Evolutionary conservation across 2,113 vertebrate species (phyloP).

Genomic region (Pantherophis guttatus): DNA sequence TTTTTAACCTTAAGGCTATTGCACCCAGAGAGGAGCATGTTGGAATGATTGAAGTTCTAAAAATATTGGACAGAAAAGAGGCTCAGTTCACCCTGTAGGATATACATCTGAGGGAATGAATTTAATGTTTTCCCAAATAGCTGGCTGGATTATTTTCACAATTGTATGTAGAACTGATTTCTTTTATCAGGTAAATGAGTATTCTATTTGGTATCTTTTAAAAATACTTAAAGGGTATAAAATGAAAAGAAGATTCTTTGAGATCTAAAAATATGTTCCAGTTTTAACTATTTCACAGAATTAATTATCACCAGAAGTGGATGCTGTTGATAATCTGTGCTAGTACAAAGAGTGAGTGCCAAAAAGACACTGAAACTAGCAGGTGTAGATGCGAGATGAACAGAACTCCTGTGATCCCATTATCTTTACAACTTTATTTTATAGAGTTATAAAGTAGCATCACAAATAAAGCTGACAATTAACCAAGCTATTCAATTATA

Average conservation of each 20-base stretch:
- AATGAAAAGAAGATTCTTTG: background rate
- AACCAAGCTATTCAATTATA: constrained; percentile 55
- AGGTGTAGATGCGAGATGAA: constrained; percentile 46
- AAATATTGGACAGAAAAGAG: background rate
- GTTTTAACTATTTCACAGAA: constrained; percentile 17
- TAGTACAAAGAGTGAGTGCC: constrained; percentile 32
- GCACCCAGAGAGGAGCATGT: background rate
- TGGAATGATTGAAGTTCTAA: background rate
- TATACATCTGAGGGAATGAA: background rate
- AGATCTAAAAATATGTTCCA: constrained; percentile 2
- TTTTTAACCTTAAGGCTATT: background rate
- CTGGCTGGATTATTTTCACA: background rate
- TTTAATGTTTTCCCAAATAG: background rate
- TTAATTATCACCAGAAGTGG: constrained; percentile 5
- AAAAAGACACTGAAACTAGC: constrained; percentile 38
- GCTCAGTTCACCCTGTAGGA: background rate
- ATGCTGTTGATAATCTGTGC: constrained; percentile 31
- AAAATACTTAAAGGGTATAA: background rate
- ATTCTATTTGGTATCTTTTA: background rate
- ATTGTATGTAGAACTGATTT: background rate
- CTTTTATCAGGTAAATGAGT: background rate
- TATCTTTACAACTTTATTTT: constrained; percentile 57
- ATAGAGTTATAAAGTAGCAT: constrained; percentile 50
- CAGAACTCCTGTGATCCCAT: constrained; percentile 29
- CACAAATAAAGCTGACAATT: constrained; percentile 55